These are phyloP conservation scores for Sesamia nonagrioides DNA, from an alignment of 1,140 invertebrate species.

Conservation along the genomic window DNA sequence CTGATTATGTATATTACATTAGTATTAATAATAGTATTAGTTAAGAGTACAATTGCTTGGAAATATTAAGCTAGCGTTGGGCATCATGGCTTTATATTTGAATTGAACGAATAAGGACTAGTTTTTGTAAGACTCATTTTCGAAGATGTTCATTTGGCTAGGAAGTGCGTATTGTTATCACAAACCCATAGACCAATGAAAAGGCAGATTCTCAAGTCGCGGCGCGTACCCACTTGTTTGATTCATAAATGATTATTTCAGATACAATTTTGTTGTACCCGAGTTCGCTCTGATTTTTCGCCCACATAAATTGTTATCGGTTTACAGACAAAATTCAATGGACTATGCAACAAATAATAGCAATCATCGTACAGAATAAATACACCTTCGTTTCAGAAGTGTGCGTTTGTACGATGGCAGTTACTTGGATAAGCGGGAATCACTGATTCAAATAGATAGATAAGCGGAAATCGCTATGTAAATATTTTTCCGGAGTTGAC, in stretches of 20 bases:
- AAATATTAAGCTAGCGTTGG: too few species aligned
- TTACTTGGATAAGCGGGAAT: neutral
- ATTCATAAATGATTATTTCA: neutral
- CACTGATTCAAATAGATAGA: neutral
- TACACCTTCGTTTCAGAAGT: neutral
- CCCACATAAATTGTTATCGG: neutral
- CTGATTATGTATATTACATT: too few species aligned
- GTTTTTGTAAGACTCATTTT: too few species aligned
- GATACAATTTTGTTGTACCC: neutral
- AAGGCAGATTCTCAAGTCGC: neutral
- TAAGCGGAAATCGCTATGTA: constrained; percentile 5
- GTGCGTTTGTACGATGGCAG: neutral
- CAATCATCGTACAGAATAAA: too few species aligned
- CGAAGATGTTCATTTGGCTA: too few species aligned
- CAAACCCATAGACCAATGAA: neutral
- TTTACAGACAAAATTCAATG: constrained; percentile 6
- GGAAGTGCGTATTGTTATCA: too few species aligned
- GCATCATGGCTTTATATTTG: too few species aligned
- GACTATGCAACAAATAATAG: neutral
- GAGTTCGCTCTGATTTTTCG: neutral
- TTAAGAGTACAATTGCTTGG: too few species aligned
- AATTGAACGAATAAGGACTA: too few species aligned
- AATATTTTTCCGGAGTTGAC: neutral
- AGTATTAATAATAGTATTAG: too few species aligned
- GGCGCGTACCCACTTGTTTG: neutral